Conservation (phyloP, 2,888 invertebrate species). For the Petrolisthes manimaculis region DNA sequence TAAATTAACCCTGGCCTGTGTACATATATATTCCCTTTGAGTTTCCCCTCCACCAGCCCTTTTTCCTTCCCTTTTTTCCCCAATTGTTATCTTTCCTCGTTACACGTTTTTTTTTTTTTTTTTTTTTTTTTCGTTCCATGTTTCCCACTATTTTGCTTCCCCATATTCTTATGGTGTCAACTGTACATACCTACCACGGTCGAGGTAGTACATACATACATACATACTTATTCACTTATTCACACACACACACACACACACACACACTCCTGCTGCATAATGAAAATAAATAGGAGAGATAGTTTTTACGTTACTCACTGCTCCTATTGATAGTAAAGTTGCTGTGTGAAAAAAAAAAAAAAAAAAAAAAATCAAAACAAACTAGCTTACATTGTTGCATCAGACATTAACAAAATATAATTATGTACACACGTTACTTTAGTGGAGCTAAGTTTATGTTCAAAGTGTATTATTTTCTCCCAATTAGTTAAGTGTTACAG, state of each 20-base stretch:
- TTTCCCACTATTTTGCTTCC: not conserved
- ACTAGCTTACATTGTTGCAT: too few relatives aligned
- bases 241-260: not conserved
- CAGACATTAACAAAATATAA: too few relatives aligned
- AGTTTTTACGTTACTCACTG: too few relatives aligned
- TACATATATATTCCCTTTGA: not conserved
- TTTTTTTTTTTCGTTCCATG: not conserved
- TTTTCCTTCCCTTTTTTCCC: not conserved
- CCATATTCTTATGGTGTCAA: not conserved
- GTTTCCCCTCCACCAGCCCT: not conserved
- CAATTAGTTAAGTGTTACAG: too few relatives aligned
- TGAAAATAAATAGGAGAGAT: too few relatives aligned
- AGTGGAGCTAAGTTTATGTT: too few relatives aligned
- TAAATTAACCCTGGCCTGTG: conserved; percentile 18
- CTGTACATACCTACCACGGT: not conserved
- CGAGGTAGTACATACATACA: too few relatives aligned
- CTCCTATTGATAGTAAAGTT: too few relatives aligned
- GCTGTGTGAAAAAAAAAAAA: too few relatives aligned
- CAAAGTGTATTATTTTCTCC: too few relatives aligned
- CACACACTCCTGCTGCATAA: not conserved
- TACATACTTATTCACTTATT: not conserved
- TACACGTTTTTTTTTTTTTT: not conserved
- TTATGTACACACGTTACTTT: too few relatives aligned
- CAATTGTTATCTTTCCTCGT: not conserved
- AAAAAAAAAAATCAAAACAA: too few relatives aligned